These are phyloP conservation scores for Cyaniris semiargus DNA, from an alignment of 2,888 invertebrate species.

Conservation along the genomic window DNA sequence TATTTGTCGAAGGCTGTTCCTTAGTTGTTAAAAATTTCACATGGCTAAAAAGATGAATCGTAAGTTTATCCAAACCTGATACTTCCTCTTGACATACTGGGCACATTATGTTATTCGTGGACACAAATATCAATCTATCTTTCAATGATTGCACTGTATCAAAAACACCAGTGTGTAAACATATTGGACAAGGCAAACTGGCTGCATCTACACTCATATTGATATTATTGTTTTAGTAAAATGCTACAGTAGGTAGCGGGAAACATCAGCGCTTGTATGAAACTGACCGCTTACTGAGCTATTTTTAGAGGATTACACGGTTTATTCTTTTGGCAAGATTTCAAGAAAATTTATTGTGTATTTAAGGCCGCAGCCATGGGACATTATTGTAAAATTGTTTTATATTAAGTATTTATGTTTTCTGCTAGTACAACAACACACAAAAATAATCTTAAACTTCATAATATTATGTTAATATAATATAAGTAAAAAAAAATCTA, in stretches of 20 bases:
- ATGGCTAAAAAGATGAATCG: slow-evolving; percentile 90
- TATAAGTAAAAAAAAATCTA: too few relatives aligned
- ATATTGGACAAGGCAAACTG: slow-evolving; percentile 87
- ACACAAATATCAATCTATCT: slow-evolving; percentile 86
- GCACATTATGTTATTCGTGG: slow-evolving; percentile 87
- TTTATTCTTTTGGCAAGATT: slow-evolving; percentile 67
- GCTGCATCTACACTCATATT: slow-evolving; percentile 76
- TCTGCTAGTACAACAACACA: background rate
- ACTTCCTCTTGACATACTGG: slow-evolving; percentile 89
- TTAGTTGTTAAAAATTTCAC: slow-evolving; percentile 65
- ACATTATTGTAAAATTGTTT: slow-evolving; percentile 31
- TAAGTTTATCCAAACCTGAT: slow-evolving; percentile 89
- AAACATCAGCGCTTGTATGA: slow-evolving; percentile 54
- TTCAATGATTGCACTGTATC: slow-evolving; percentile 85
- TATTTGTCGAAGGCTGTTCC: slow-evolving; percentile 46
- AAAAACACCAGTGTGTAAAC: slow-evolving; percentile 86
- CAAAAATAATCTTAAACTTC: too few relatives aligned
- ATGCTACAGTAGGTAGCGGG: background rate
- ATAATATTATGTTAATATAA: too few relatives aligned
- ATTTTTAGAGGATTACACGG: slow-evolving; percentile 68
- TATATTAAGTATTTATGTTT: background rate
- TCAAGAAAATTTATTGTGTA: slow-evolving; percentile 59
- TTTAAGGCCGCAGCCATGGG: slow-evolving; percentile 28
- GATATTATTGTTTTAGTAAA: slow-evolving; percentile 5
- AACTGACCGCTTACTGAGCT: slow-evolving; percentile 62